Percentiles rank a stretch among this genome's conserved stretches.
Conservation (phyloP, 2,888 invertebrate genomes). For the Pristionchus arcanus region DNA sequence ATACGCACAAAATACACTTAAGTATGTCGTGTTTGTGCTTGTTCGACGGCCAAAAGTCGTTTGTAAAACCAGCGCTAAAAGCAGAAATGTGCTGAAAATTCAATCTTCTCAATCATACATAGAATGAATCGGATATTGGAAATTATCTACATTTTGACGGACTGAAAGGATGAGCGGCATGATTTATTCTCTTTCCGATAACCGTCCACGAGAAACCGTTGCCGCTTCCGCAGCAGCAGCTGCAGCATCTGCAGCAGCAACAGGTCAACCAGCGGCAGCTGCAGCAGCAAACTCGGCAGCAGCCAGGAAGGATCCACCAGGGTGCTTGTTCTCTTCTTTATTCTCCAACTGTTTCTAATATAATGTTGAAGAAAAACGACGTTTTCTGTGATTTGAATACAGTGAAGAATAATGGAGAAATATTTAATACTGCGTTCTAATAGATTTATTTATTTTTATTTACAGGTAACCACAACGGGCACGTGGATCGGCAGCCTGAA, state of each 20-base stretch:
- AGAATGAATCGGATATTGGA: too few relatives aligned
- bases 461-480: not conserved
- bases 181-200: too few relatives aligned
- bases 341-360: not conserved
- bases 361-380: not conserved
- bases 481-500: not conserved
- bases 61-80: too few relatives aligned
- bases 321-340: not conserved
- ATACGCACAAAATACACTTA: too few relatives aligned
- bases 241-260: not conserved
- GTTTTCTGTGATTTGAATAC: too few relatives aligned
- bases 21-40: too few relatives aligned
- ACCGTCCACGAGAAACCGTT: slow-evolving; percentile 5
- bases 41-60: too few relatives aligned
- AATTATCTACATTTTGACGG: too few relatives aligned
- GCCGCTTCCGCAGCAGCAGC: not conserved
- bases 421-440: too few relatives aligned
- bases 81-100: too few relatives aligned
- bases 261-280: not conserved
- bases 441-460: not conserved
- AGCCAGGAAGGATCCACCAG: not conserved
- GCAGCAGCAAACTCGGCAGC: not conserved
- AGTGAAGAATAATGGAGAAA: not conserved
- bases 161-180: too few relatives aligned
- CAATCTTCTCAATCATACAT: too few relatives aligned